Evolutionary conservation across 1,140 invertebrate genomes (phyloP).

Genomic region (Pseudomyrmex sp.): DNA sequence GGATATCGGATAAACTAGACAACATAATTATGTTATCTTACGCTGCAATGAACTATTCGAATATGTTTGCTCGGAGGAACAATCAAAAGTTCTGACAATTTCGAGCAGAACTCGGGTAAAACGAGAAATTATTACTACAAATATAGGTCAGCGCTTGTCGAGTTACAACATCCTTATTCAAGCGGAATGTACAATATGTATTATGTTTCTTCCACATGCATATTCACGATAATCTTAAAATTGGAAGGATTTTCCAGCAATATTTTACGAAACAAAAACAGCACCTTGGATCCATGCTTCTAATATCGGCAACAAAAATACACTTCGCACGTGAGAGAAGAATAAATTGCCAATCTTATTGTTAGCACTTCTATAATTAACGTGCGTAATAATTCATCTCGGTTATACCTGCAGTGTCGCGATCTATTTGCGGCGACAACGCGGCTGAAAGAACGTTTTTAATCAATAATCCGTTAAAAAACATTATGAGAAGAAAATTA

Average conservation of each 20-base stretch:
- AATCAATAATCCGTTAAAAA: not conserved
- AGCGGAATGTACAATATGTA: constrained; percentile 18
- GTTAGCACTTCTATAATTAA: no score
- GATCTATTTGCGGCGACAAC: not conserved
- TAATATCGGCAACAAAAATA: no score
- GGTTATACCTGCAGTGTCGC: not conserved
- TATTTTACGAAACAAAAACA: not conserved
- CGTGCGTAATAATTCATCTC: no score
- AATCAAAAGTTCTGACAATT: constrained; percentile 48
- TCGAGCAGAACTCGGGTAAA: constrained; percentile 23
- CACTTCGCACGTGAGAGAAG: no score
- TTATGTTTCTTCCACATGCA: not conserved
- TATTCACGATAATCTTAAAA: not conserved
- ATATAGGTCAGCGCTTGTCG: constrained; percentile 37
- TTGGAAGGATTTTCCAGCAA: not conserved
- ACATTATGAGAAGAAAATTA: not conserved
- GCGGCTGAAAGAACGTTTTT: no score
- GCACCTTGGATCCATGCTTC: not conserved
- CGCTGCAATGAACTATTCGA: constrained; percentile 43
- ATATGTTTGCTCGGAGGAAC: constrained; percentile 36
- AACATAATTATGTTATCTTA: constrained; percentile 34
- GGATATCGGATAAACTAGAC: constrained; percentile 22
- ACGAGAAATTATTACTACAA: constrained; percentile 37
- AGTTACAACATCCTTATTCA: constrained; percentile 25
- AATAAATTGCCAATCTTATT: no score